These are phyloP conservation scores for Andrena fulva DNA, from an alignment of 2,888 invertebrate genomes.

Conservation along the genomic window DNA sequence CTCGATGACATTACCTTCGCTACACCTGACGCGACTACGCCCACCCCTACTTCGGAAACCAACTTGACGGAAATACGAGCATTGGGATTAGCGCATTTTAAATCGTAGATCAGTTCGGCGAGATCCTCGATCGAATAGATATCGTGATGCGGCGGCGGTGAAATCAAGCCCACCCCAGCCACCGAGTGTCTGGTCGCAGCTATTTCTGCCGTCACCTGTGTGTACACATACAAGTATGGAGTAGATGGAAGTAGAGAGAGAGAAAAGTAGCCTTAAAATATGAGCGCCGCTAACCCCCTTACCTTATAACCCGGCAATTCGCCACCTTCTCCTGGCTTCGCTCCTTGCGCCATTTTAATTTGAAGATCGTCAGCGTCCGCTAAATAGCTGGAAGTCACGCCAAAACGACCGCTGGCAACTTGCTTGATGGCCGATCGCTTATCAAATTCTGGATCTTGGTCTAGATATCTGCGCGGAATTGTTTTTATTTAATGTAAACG, in stretches of 20 bases:
- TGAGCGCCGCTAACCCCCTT: background rate
- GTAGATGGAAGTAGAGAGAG: too few relatives aligned
- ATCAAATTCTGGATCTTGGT: conserved; percentile 92
- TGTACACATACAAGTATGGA: too few relatives aligned
- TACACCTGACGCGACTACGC: conserved; percentile 99
- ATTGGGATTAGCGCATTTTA: conserved; percentile 98
- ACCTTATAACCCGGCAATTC: conserved; percentile 95
- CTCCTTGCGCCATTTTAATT: conserved; percentile 99
- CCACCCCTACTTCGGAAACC: conserved; percentile 99
- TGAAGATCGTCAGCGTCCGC: conserved; percentile 99
- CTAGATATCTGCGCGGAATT: conserved; percentile 75
- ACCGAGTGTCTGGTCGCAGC: conserved; percentile 98
- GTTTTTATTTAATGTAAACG: too few relatives aligned
- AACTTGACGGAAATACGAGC: conserved; percentile 98
- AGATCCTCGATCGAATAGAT: conserved; percentile 99
- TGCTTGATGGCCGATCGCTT: conserved; percentile 98
- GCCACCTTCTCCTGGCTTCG: conserved; percentile 99
- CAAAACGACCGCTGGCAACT: conserved; percentile 99
- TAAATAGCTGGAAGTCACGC: conserved; percentile 98
- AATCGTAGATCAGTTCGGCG: conserved; percentile 98
- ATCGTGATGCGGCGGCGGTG: conserved; percentile 99
- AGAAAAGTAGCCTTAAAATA: too few relatives aligned
- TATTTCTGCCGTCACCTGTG: conserved; percentile 95
- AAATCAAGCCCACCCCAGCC: conserved; percentile 98
- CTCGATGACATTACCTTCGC: conserved; percentile 90